A percentile compares a stretch with the other conserved stretches of the same genome.
Evolutionary conservation across 2,888 invertebrate species (phyloP).

Genomic region (Metacarcinus magister): DNA sequence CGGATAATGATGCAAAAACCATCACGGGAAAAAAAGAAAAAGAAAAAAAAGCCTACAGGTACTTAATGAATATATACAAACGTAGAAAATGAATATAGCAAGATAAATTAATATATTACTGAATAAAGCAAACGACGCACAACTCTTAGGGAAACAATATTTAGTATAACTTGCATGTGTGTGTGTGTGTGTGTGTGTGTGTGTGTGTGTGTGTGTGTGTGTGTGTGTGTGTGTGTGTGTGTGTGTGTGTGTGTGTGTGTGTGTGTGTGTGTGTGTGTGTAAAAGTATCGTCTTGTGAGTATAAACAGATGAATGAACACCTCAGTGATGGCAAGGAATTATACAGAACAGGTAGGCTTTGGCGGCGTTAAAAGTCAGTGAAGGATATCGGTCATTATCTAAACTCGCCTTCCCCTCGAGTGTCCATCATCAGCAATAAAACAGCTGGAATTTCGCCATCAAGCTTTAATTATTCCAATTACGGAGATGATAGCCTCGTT

Average conservation of each 20-base stretch:
- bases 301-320: neutral
- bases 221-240: neutral
- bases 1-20: too few species aligned
- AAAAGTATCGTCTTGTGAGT: neutral
- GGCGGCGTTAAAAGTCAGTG: neutral
- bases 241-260: conserved; percentile 26
- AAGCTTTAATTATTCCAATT: neutral
- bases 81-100: too few species aligned
- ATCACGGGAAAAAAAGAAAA: too few species aligned
- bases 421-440: conserved; percentile 39
- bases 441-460: conserved; percentile 30
- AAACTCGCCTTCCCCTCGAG: neutral
- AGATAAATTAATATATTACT: too few species aligned
- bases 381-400: neutral
- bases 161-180: too few species aligned
- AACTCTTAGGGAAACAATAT: too few species aligned
- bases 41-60: too few species aligned
- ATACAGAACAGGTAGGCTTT: neutral
- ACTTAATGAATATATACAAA: too few species aligned
- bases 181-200: too few species aligned
- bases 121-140: too few species aligned
- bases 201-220: too few species aligned
- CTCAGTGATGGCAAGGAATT: neutral
- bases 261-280: neutral
- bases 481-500: conserved; percentile 3